Base-by-base conservation (phyloP, 2,113 vertebrate species). In the Callopanchax toddi region DNA sequence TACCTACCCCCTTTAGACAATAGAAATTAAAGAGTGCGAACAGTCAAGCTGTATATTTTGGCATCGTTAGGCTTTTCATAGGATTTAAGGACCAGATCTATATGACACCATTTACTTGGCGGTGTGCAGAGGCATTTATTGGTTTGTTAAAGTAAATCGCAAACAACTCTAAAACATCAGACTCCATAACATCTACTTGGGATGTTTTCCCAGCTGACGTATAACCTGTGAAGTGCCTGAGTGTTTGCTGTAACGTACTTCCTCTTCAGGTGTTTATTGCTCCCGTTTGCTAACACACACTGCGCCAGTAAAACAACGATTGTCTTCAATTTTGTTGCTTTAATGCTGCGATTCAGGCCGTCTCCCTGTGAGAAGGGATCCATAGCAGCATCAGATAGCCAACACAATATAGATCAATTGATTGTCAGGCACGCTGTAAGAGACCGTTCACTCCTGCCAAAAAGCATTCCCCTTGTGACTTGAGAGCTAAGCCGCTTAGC, bases 401-500 rank as follows among this genome's bases (percentile, higher is more conserved):
- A 43, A 52, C 59, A 61, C 66, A 36, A 53, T 67, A 67, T 25
- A 54, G 80, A 83, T 76, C 80, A 53, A 73, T 71, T 76, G 79
- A 82, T 81, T 77, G 60, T 67, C 57, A 51, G 50, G 64, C 49
- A 26, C 5, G 61, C 55, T 32, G 67, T 53, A 63, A 74, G 69
- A 69, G 74, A 78, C 45, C 34, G 48, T 72, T 70, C 52, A 40
- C 42, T 37, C 29, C 56, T 1, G 18, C 61, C 74, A 55, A 71
- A 61, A 59, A 66, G 32, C 69, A 55, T 67, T 73, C 66, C 65
- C 25, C 53, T 64, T 66, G 66, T 53, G 83, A 78, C 53, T 77
- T 10, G 21, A 61, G 49, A 45, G 46, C 67, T 82, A 86, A 89
- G 71, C 74, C 2, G 80, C 82, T 86, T 82, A 83, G 68, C 22